Conservation (phyloP, 2,113 vertebrate species). For the Paramormyrops kingsleyae region DNA sequence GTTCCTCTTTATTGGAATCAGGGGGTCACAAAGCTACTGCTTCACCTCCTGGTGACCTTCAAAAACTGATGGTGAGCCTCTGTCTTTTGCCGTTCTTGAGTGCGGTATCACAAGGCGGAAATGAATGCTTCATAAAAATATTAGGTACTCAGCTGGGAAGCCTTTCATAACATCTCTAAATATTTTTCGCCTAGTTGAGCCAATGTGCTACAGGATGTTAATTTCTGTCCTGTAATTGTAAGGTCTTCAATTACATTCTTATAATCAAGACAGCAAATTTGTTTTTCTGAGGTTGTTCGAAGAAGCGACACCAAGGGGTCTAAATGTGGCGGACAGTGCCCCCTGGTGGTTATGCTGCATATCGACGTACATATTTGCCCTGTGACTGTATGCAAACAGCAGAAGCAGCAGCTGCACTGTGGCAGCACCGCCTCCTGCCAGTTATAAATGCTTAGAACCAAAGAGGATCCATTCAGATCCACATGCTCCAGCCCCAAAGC, state of each 20-base stretch:
- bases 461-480: background rate
- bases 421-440: background rate
- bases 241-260: background rate
- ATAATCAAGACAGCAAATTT: background rate
- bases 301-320: background rate
- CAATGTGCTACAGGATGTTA: background rate
- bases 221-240: background rate
- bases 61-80: background rate
- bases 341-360: background rate
- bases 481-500: background rate
- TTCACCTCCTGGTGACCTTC: background rate
- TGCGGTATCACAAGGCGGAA: background rate
- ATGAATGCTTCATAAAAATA: background rate
- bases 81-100: background rate
- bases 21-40: background rate
- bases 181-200: background rate
- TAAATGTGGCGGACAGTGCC: background rate
- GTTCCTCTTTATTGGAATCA: background rate
- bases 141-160: background rate
- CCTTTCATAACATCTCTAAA: background rate
- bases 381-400: background rate
- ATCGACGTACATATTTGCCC: background rate
- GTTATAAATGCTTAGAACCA: background rate
- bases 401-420: background rate
- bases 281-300: background rate